Percentiles rank a stretch among this genome's conserved stretches.
Evolutionary conservation across 1,140 invertebrate genomes (phyloP).

Genomic region (Leptonema lineaticorne): DNA sequence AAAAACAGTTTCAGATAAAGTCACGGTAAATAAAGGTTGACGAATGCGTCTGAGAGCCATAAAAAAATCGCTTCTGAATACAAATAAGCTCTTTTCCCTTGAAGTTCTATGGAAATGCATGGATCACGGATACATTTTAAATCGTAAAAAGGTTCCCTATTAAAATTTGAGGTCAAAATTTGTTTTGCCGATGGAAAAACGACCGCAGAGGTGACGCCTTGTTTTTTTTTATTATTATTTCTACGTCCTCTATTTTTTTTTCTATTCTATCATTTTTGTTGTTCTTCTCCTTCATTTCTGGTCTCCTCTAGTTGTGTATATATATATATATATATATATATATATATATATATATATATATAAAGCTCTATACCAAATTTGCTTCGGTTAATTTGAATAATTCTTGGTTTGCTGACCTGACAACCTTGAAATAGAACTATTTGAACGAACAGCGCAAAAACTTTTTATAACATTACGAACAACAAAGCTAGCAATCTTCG

Average conservation of each 20-base stretch:
- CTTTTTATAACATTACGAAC: too few species aligned
- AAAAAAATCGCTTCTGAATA: neutral
- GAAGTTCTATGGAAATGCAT: too few species aligned
- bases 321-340: too few species aligned
- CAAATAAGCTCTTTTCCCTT: neutral
- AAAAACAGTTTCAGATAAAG: too few species aligned
- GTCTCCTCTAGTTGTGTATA: too few species aligned
- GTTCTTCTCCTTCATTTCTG: conserved; percentile 3
- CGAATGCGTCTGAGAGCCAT: neutral
- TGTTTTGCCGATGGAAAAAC: conserved; percentile 26
- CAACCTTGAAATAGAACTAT: conserved; percentile 42
- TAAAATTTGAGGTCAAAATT: conserved; percentile 37
- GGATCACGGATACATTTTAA: too few species aligned
- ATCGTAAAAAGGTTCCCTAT: too few species aligned
- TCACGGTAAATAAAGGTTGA: neutral
- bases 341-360: too few species aligned
- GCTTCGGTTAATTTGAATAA: conserved; percentile 32
- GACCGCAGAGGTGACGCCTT: conserved; percentile 30
- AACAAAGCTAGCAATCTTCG: too few species aligned
- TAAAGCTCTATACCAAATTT: too few species aligned
- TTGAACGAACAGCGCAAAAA: neutral
- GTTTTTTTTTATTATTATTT: neutral
- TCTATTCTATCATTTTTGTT: conserved; percentile 21
- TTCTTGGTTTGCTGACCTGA: conserved; percentile 41
- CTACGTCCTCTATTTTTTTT: conserved; percentile 5